phyloP scores from a whole-genome alignment of 2,797 vertebrate species.

The Acomys russatus region DNA sequence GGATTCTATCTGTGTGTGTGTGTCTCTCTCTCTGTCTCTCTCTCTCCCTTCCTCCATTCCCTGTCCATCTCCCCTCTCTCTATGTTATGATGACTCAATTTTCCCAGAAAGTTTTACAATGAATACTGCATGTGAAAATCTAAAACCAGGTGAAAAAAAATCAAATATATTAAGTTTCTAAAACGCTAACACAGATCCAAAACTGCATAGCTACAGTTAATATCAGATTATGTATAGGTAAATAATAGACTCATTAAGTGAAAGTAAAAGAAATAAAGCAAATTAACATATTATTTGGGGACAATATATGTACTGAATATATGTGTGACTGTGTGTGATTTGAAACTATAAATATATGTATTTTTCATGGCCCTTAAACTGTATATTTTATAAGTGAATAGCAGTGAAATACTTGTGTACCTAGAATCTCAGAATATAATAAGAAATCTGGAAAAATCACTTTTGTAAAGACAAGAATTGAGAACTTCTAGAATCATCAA shows the following conservation, averaged over 20 bases:
- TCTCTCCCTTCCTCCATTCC: too few species aligned
- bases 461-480: neutral
- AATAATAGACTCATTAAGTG: neutral
- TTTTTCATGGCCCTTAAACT: too few species aligned
- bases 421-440: neutral
- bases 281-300: too few species aligned
- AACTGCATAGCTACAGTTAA: neutral
- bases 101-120: neutral
- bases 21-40: neutral
- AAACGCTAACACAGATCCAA: neutral
- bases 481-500: neutral
- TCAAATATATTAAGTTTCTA: neutral
- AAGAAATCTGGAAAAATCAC: neutral
- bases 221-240: neutral
- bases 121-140: neutral
- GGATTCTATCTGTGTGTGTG: too few species aligned
- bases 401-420: neutral
- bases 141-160: neutral
- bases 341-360: too few species aligned
- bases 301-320: too few species aligned
- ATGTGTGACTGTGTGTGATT: too few species aligned
- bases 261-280: too few species aligned
- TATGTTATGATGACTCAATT: too few species aligned
- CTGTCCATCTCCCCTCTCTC: too few species aligned
- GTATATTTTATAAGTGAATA: neutral